Evolutionary conservation across 2,888 invertebrate species (phyloP).

Genomic region (Lumbricus terrestris): DNA sequence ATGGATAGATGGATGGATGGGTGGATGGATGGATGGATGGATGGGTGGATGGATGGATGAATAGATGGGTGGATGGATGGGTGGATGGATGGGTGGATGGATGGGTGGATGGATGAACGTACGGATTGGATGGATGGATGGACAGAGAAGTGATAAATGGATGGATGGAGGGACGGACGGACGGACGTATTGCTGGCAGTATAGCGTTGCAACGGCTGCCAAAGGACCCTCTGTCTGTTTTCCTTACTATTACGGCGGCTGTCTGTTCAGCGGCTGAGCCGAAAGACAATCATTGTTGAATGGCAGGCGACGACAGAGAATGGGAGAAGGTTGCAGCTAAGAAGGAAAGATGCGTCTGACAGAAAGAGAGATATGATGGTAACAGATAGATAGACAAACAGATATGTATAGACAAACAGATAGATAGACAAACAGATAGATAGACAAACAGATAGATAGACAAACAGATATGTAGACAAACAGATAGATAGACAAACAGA

Average conservation of each 20-base stretch:
- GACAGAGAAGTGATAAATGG: too few species aligned
- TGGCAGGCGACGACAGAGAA: neutral
- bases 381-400: neutral
- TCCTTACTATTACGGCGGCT: neutral
- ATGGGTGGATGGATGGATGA: neutral
- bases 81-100: too few species aligned
- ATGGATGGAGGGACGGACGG: too few species aligned
- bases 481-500: too few species aligned
- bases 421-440: neutral
- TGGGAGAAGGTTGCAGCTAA: neutral
- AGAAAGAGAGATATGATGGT: too few species aligned
- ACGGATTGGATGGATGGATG: too few species aligned
- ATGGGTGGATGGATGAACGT: too few species aligned
- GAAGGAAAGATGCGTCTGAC: neutral
- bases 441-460: neutral
- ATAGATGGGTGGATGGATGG: too few species aligned
- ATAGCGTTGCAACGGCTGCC: neutral
- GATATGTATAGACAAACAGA: neutral
- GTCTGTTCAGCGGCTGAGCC: neutral
- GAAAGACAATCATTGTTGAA: neutral
- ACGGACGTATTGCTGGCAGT: neutral
- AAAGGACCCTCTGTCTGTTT: neutral
- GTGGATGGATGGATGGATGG: neutral
- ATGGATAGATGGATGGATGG: neutral
- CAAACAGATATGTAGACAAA: too few species aligned